These are phyloP conservation scores for Drosophila ficusphila DNA, from an alignment of 1,140 invertebrate species.

Conservation along the genomic window DNA sequence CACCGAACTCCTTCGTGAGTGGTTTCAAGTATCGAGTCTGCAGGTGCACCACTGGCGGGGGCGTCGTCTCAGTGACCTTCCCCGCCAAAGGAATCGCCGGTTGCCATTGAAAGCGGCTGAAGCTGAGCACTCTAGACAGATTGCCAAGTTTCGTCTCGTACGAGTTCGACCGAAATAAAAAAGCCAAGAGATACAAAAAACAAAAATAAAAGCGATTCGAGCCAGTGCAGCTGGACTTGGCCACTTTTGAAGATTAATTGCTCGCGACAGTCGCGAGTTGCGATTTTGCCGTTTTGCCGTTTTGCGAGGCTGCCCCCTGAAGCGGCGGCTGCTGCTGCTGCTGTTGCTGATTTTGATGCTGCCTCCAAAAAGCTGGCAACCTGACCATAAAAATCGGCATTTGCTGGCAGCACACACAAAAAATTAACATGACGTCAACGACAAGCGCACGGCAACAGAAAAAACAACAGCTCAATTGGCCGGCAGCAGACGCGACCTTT, in stretches of 20 bases:
- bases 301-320: conserved; percentile 53
- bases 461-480: conserved; percentile 66
- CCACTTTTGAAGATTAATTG: conserved; percentile 81
- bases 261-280: conserved; percentile 74
- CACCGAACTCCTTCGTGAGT: background rate
- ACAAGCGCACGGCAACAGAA: conserved; percentile 49
- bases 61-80: conserved; percentile 57
- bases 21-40: background rate
- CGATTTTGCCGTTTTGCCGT: conserved; percentile 15
- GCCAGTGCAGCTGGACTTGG: conserved; percentile 56
- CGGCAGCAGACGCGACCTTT: conserved; percentile 41
- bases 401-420: conserved; percentile 44
- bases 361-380: conserved; percentile 21
- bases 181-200: conserved; percentile 30
- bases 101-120: conserved; percentile 75
- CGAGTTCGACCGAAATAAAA: conserved; percentile 21
- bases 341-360: background rate
- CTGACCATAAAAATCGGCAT: conserved; percentile 74
- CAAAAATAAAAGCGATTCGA: conserved; percentile 34
- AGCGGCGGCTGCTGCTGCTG: conserved; percentile 14
- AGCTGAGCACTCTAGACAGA: conserved; percentile 78
- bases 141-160: conserved; percentile 75
- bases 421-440: conserved; percentile 63
- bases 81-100: conserved; percentile 60
- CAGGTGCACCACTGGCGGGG: conserved; percentile 27